Percentiles rank a stretch among this genome's conserved stretches.
Conservation (phyloP, 2,888 invertebrate species). For the Drosophila differens region DNA sequence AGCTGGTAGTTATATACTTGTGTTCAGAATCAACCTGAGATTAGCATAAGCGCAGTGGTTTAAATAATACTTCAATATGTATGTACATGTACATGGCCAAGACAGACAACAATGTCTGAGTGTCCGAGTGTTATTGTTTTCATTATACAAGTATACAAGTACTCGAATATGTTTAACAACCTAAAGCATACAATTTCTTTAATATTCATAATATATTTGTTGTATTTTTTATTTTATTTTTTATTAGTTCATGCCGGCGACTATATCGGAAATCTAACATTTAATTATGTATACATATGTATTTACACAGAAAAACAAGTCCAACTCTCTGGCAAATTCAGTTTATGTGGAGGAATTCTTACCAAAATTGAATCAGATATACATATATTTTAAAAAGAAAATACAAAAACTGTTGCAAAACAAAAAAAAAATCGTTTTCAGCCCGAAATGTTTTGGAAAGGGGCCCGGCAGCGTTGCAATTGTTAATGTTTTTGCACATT, state of each 20-base stretch:
- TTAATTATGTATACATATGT: conserved; percentile 38
- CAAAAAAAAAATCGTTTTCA: neutral
- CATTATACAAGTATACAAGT: conserved; percentile 31
- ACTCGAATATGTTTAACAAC: conserved; percentile 47
- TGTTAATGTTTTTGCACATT: conserved; percentile 2
- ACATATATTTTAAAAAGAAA: neutral
- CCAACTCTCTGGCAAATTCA: conserved; percentile 18
- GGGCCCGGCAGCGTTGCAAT: neutral
- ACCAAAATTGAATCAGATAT: conserved; percentile 12
- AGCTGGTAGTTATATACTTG: conserved; percentile 27
- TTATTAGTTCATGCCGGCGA: conserved; percentile 33
- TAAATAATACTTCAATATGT: conserved; percentile 76
- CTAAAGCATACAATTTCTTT: conserved; percentile 46
- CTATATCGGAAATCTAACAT: conserved; percentile 47
- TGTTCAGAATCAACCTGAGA: conserved; percentile 25
- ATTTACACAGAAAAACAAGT: conserved; percentile 51
- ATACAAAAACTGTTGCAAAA: neutral
- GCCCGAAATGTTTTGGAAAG: neutral
- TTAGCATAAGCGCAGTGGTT: conserved; percentile 31
- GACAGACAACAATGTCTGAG: conserved; percentile 20
- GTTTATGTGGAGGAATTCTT: conserved; percentile 16
- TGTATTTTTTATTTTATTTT: conserved; percentile 7
- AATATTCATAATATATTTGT: conserved; percentile 42
- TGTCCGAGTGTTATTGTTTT: conserved; percentile 19
- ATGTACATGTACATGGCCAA: conserved; percentile 75